phyloP scores from a whole-genome alignment of 1,140 invertebrate genomes.

The Zaprionus africanus region DNA sequence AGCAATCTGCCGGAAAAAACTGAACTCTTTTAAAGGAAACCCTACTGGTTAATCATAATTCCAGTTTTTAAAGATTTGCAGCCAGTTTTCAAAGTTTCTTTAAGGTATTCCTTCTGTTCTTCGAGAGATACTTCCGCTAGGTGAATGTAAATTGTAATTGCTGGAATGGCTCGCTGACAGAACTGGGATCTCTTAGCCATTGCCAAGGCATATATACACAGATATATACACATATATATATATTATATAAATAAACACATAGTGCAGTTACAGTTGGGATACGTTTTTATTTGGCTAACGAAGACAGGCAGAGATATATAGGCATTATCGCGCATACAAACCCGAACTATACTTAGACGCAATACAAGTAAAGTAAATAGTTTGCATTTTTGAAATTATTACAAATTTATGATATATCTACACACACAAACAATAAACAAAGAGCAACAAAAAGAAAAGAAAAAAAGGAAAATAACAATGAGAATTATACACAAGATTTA shows the following conservation, averaged over 20 bases:
- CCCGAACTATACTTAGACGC: conserved; percentile 24
- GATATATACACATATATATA: background rate
- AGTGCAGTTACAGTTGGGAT: conserved; percentile 24
- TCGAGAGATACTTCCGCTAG: background rate
- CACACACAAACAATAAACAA: conserved; percentile 24
- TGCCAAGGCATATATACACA: conserved; percentile 6
- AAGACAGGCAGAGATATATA: conserved; percentile 8
- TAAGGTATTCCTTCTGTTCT: background rate
- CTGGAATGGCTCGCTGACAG: conserved; percentile 32
- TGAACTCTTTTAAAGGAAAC: background rate
- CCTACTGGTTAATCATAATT: too few species aligned
- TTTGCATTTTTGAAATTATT: conserved; percentile 55
- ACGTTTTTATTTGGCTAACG: conserved; percentile 27
- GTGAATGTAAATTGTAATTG: conserved; percentile 12
- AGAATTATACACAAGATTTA: conserved; percentile 71
- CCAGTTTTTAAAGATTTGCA: background rate
- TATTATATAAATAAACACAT: background rate
- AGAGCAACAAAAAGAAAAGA: conserved; percentile 34
- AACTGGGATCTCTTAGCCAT: conserved; percentile 6
- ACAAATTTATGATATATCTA: conserved; percentile 44
- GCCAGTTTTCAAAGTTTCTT: background rate
- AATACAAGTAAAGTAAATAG: conserved; percentile 35
- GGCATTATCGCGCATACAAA: conserved; percentile 23
- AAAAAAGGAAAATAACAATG: conserved; percentile 37
- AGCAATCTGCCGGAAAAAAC: background rate